Conservation (phyloP, 2,888 invertebrate species). For the Drosophila nigritarsus region DNA sequence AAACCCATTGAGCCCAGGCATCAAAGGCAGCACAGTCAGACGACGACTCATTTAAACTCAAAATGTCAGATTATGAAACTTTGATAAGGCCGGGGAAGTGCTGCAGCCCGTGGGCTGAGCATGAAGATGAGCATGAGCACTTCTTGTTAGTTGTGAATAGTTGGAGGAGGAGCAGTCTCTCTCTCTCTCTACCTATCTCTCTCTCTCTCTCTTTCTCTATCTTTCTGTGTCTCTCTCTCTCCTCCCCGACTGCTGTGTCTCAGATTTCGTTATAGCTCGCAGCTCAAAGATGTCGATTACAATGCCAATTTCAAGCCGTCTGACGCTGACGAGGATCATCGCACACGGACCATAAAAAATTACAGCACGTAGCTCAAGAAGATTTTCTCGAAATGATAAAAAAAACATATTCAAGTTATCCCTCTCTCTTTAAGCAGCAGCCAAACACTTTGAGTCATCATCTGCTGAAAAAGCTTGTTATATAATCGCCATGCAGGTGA, state of each 20-base stretch:
- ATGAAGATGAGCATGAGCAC: slow-evolving; percentile 57
- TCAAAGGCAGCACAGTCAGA: slow-evolving; percentile 4
- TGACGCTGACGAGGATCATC: slow-evolving; percentile 71
- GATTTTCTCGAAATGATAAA: slow-evolving; percentile 73
- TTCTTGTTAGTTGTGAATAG: slow-evolving; percentile 3
- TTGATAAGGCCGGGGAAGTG: slow-evolving; percentile 56
- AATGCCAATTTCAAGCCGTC: slow-evolving; percentile 73
- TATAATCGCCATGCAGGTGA: slow-evolving; percentile 36
- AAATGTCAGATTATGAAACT: slow-evolving; percentile 78
- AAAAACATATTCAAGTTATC: slow-evolving; percentile 11
- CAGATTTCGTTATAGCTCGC: slow-evolving; percentile 61
- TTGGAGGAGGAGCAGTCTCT: slow-evolving; percentile 15
- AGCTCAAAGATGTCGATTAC: slow-evolving; percentile 71
- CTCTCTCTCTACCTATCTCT: background rate
- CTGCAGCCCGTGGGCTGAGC: slow-evolving; percentile 55
- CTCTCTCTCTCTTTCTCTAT: background rate
- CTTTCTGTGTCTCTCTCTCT: background rate
- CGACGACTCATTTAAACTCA: slow-evolving; percentile 69
- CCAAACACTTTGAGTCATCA: slow-evolving; percentile 15
- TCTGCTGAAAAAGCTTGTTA: slow-evolving; percentile 27
- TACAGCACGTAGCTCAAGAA: slow-evolving; percentile 60
- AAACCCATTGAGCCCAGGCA: slow-evolving; percentile 47
- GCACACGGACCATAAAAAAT: slow-evolving; percentile 60
- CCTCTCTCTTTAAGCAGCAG: background rate
- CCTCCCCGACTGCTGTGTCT: slow-evolving; percentile 30